Base-by-base conservation (phyloP, 2,113 vertebrate genomes). In the Oryzias javanicus region DNA sequence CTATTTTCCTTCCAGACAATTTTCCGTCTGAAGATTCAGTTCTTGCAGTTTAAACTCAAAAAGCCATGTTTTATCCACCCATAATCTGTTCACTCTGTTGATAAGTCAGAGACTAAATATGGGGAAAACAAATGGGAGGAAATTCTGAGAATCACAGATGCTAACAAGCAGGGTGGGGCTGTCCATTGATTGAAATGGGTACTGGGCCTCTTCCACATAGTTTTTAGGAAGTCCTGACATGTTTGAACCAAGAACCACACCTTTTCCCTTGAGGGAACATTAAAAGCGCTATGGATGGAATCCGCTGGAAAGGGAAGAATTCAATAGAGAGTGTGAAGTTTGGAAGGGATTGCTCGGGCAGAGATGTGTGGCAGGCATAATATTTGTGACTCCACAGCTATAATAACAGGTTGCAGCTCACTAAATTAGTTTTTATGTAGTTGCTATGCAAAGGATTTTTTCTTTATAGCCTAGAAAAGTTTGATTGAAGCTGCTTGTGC, bases 251-350 rank as follows among this genome's bases (percentile, higher is more conserved):
- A 63, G 27, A 2, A 41, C 74, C 72, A 51, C 84, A 70, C 82
- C 82, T 56, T 79, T 76, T 58, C 62, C 14, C 46, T 13, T 47
- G 6, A 50, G 55, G 25, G 74, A 69, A 70, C 70, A 70, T 72
- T 67, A 69, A 68, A 73, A 69, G 55, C 67, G n/a, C 47, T 35
- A 24, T 47, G 25, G 45, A 56, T 60, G 74, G 78, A 80, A 79
- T 70, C 64, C 13, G 51, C 74, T 72, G 77, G 83, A 85, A 88
- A 87, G 82, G 83, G 84, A 88, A 87, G 82, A 67, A 80, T 73
- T 67, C 8, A 0, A 35, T 16, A 7, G n/a, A 19, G 46, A 17
- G 18, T 45, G 46, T 17, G 6, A 44, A 24, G 52, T 15, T 44
- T 46, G 66, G 67, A 14, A 20, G 10, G 27, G 59, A 65, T 44